Evolutionary conservation across 2,113 vertebrate species (phyloP).

Genomic region (Prochilodus magdalenae): DNA sequence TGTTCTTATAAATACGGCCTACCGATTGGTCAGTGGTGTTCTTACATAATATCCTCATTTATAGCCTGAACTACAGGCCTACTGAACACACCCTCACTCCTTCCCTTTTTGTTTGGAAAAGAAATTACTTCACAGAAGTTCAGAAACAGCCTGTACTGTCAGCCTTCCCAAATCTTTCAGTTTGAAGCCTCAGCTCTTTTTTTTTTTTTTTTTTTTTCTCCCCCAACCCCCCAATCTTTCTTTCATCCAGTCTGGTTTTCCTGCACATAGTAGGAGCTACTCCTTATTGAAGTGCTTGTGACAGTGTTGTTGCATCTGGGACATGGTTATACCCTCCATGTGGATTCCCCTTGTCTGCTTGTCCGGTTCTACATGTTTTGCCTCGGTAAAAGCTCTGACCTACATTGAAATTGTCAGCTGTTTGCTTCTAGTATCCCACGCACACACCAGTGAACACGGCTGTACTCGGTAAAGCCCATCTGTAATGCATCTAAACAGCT

Average conservation of each 20-base stretch:
- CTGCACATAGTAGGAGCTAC: neutral
- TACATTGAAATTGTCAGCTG: conserved; percentile 38
- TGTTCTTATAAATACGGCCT: neutral
- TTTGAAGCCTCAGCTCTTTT: no score
- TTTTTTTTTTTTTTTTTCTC: no score
- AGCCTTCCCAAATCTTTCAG: neutral
- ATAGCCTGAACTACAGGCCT: no score
- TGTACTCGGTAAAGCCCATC: neutral
- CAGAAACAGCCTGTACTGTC: neutral
- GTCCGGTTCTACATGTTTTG: neutral
- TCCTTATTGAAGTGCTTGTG: neutral
- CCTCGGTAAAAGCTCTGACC: conserved; percentile 28
- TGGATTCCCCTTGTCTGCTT: neutral
- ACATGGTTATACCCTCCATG: neutral
- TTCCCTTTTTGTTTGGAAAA: neutral
- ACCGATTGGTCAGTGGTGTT: neutral
- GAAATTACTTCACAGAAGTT: neutral
- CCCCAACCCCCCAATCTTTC: no score
- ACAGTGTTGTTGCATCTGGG: no score
- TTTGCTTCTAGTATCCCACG: neutral
- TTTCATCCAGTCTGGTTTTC: no score
- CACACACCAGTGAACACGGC: neutral
- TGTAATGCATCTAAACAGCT: neutral
- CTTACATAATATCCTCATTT: no score
- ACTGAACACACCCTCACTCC: neutral